phyloP scores from a whole-genome alignment of 2,113 vertebrate genomes.

The Lamprotornis superbus region DNA sequence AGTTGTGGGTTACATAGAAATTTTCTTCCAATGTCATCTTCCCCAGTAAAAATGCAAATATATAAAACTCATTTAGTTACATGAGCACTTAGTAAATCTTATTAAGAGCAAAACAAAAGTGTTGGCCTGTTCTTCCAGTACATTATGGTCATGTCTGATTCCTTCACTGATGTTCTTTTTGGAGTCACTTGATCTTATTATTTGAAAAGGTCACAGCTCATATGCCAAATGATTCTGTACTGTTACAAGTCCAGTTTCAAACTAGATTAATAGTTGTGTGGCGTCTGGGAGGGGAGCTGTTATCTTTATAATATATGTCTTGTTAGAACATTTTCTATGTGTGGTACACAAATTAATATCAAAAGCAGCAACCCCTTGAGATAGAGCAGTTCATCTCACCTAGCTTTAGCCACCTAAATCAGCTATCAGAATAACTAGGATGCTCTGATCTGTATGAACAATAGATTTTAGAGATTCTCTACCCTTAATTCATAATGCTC shows the following conservation, averaged over 20 bases:
- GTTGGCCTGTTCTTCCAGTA: neutral
- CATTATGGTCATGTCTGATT: neutral
- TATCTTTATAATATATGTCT: neutral
- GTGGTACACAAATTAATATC: neutral
- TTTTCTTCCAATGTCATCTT: constrained; percentile 22
- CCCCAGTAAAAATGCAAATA: constrained; percentile 46
- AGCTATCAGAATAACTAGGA: neutral
- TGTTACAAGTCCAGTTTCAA: neutral
- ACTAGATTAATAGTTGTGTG: neutral
- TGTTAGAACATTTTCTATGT: neutral
- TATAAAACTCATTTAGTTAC: neutral
- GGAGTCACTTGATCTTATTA: neutral
- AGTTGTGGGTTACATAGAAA: neutral
- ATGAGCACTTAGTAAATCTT: neutral
- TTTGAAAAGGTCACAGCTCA: neutral
- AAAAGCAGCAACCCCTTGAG: neutral
- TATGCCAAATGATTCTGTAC: neutral
- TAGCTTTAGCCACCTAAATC: neutral
- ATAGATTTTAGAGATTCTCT: neutral
- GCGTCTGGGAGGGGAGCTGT: neutral
- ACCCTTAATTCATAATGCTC: neutral
- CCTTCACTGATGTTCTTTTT: neutral
- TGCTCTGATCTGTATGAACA: neutral
- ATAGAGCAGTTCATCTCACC: neutral
- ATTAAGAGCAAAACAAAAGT: neutral